Base-by-base conservation (phyloP, 2,113 vertebrate species). In the Dissostichus mawsoni region DNA sequence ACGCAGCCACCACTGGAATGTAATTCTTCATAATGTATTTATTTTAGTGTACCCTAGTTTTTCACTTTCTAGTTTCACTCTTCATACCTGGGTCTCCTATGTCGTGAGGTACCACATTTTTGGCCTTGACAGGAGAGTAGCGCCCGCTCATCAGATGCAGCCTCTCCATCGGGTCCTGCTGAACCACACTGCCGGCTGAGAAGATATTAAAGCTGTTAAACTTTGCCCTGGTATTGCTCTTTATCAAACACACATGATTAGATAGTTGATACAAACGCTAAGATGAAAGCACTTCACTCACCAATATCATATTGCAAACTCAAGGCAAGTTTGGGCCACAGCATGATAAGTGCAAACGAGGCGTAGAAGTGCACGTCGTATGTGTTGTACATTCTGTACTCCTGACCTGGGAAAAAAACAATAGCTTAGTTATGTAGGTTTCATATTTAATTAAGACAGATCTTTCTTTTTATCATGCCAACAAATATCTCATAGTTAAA, bases 351-450 rank as follows among this genome's bases (percentile, higher is more conserved):
- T 18, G 98, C 98, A 0, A 99, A 99, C 68, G 98, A 99, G 11
- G 98, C 98, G 0, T 99, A 99, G 91, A 99, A 99, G 91, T 99
- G 98, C 64, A 99, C 98, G 1, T 99, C 98, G 0, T 99, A 99
- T 0, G 98, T 99, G 93, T 99, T 99, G 92, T 99, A 99, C 98
- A 99, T 99, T 12, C 97, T 95, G 89, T 99, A 99, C 84, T 99
- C 98, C 91, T 99, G 98, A 89, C 98, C 98, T 99, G 91, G 11
- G 59, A 87, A 74, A 44, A 10, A 65, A 7, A 53, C 8, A 63
- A n/a, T 0, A 33, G 12, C 5, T 36, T 10, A 48, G 8, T 44
- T 6, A 69, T 47, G 17, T n/a, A 11, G 11, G 14, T 65, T 14
- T 48, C 61, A 44, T n/a, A 2, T 55, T 23, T 7, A 5, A 57